Percentiles rank a stretch among this genome's conserved stretches.
phyloP scores from a whole-genome alignment of 2,888 invertebrate genomes.

The Cecidostiba fungosa region DNA sequence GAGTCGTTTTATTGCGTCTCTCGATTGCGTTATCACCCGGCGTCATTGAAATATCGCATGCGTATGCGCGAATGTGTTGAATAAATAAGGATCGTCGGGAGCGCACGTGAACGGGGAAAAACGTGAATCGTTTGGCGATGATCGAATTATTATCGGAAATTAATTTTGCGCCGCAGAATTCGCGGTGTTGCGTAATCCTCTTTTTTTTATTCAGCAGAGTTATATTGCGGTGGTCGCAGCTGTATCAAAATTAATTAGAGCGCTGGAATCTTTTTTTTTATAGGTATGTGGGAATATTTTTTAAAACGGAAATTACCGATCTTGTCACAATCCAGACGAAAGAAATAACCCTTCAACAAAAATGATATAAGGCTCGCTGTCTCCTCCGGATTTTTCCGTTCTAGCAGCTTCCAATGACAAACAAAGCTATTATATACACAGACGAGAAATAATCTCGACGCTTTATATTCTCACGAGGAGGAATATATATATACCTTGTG shows the following conservation, averaged over 20 bases:
- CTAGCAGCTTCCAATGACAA: not conserved
- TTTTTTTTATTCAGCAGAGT: not conserved
- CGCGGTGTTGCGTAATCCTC: not conserved
- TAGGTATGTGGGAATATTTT: too few species aligned
- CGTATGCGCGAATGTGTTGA: not conserved
- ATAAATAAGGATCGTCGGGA: not conserved
- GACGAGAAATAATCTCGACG: not conserved
- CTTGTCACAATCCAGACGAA: too few species aligned
- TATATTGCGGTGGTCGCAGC: not conserved
- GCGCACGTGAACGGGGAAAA: not conserved
- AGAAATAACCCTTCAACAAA: too few species aligned
- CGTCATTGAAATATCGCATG: not conserved
- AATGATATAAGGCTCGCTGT: too few species aligned
- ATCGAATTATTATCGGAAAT: constrained; percentile 5
- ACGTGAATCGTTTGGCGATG: not conserved
- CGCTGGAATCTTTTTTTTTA: too few species aligned
- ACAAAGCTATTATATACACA: not conserved
- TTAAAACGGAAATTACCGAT: too few species aligned
- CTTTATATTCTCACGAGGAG: not conserved
- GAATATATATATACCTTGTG: not conserved
- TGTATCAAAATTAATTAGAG: not conserved
- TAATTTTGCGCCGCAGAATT: not conserved
- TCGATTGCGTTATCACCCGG: not conserved
- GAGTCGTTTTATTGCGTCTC: constrained; percentile 41
- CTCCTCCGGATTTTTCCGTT: not conserved